A percentile compares a stretch with the other conserved stretches of the same genome.
These are phyloP conservation scores for Parthenolecanium corni DNA, from an alignment of 2,888 invertebrate species.

Conservation along the genomic window DNA sequence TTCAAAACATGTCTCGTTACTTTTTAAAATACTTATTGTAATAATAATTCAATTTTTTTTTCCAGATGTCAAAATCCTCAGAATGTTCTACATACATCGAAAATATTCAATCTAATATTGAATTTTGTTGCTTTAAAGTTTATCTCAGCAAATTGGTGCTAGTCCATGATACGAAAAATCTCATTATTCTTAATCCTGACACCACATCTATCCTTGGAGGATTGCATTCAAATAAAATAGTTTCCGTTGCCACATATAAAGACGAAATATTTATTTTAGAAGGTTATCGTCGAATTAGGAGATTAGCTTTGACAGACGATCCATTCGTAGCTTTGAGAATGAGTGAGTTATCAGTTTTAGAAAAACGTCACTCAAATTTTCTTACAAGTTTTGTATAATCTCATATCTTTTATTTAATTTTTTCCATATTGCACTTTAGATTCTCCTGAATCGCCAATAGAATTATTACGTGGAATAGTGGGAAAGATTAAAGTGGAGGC, in stretches of 20 bases:
- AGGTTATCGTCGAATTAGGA: constrained; percentile 60
- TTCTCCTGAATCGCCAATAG: constrained; percentile 7
- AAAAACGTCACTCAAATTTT: too few relatives aligned
- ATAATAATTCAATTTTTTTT: too few relatives aligned
- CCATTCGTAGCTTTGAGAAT: not conserved
- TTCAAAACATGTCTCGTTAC: too few relatives aligned
- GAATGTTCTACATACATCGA: too few relatives aligned
- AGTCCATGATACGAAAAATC: constrained; percentile 55
- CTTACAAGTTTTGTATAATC: too few relatives aligned
- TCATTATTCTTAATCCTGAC: constrained; percentile 65
- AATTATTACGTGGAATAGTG: constrained; percentile 6
- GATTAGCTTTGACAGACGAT: constrained; percentile 66
- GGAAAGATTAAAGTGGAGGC: constrained; percentile 15
- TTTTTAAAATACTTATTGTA: too few relatives aligned
- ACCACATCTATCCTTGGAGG: constrained; percentile 43
- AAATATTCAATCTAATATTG: constrained; percentile 36
- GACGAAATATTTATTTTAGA: constrained; percentile 75
- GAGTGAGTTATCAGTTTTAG: not conserved
- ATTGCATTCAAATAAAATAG: constrained; percentile 35
- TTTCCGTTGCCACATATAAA: constrained; percentile 48
- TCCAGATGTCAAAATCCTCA: too few relatives aligned
- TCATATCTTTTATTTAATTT: too few relatives aligned
- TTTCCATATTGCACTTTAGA: not conserved
- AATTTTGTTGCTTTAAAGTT: constrained; percentile 52
- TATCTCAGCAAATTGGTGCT: constrained; percentile 62